A percentile compares a stretch with the other conserved stretches of the same genome.
Conservation (phyloP, 2,113 vertebrate species). For the Gymnobelideus leadbeateri region DNA sequence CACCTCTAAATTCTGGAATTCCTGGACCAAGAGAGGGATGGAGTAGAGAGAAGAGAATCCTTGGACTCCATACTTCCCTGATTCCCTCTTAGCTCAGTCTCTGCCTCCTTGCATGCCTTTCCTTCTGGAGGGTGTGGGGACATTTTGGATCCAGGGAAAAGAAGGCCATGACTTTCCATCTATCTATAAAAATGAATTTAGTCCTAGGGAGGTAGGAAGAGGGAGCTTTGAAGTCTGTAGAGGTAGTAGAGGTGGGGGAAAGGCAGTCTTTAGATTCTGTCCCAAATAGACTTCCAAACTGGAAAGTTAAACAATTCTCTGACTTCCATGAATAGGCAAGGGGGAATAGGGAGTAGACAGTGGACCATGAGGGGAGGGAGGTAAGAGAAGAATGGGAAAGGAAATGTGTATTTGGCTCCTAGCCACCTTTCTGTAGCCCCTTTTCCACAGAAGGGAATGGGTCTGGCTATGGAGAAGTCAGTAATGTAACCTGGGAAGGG, state of each 20-base stretch:
- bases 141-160: neutral
- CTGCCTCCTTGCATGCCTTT: neutral
- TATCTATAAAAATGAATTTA: neutral
- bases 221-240: neutral
- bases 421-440: neutral
- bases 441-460: neutral
- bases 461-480: neutral
- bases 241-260: no score
- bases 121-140: neutral
- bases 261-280: constrained; percentile 30
- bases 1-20: neutral
- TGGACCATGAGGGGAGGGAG: neutral
- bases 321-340: neutral
- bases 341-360: neutral
- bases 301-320: neutral
- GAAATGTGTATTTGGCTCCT: constrained; percentile 28
- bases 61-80: neutral
- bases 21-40: neutral
- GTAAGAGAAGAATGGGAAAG: neutral
- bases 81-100: neutral
- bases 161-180: neutral
- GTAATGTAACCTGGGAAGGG: neutral
- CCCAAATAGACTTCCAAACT: neutral
- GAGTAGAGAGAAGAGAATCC: neutral
- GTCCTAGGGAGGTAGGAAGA: neutral